Conservation (phyloP, 2,797 vertebrate species). For the Notolabrus celidotus region DNA sequence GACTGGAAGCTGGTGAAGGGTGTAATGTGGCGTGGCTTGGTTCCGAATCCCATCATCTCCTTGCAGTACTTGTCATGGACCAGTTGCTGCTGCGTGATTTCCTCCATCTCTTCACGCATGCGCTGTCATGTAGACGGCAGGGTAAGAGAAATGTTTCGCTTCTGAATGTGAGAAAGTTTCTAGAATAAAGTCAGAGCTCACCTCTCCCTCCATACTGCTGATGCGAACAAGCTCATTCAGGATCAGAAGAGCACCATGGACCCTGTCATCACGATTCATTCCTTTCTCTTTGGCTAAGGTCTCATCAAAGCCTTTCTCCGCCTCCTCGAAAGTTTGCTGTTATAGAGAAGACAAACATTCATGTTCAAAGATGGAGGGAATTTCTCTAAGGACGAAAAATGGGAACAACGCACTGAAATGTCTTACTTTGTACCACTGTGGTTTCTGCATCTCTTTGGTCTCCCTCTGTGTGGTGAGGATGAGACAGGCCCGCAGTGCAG, state of each 20-base stretch:
- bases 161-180: background rate
- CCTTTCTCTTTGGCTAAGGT: constrained; percentile 97
- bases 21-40: constrained; percentile 97
- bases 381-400: background rate
- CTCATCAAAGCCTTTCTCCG: constrained; percentile 98
- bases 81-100: constrained; percentile 98
- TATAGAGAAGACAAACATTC: constrained; percentile 17
- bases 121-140: constrained; percentile 81
- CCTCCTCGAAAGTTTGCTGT: constrained; percentile 98
- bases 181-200: constrained; percentile 69
- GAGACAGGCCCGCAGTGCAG: constrained; percentile 94
- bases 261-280: constrained; percentile 97
- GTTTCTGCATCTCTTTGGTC: constrained; percentile 99
- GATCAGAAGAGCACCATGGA: constrained; percentile 96
- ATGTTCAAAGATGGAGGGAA: background rate
- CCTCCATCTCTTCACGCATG: constrained; percentile 98
- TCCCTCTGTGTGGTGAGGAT: constrained; percentile 98
- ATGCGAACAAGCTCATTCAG: constrained; percentile 98
- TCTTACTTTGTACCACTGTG: constrained; percentile 98
- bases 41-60: constrained; percentile 95
- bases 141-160: background rate
- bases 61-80: constrained; percentile 99
- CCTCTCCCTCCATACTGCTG: constrained; percentile 99
- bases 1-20: constrained; percentile 98
- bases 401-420: background rate